Evolutionary conservation across 2,113 vertebrate genomes (phyloP), one percentile per base, ranked within the genome.

Genomic region (Microcebus murinus): DNA sequence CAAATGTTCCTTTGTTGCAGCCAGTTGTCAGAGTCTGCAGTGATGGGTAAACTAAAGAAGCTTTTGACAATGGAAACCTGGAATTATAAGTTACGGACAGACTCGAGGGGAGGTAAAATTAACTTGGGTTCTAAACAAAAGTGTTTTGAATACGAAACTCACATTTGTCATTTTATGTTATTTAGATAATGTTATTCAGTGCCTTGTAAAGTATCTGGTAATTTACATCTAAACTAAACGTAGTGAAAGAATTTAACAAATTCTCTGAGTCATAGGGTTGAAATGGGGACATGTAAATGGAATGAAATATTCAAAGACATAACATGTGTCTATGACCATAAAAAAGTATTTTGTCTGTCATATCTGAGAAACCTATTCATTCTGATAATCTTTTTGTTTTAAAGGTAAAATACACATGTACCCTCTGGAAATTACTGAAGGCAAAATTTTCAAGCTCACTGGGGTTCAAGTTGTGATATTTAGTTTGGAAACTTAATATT

Each of bases 231-330:
- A 13, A 87, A 55, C 50, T 48, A 90, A 81, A 94, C 36, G 11
- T 80, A 61, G 27, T 34, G 36, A 93, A 91, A 61, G 12, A 89
- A 76, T 83, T 79, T 92, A 85, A 94, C 31, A 84, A 87, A 34
- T 77, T 88, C 45, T 92, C 20, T 92, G 80, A 95, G 50, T 90
- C 55, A 77, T 65, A 48, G 27, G 85, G 67, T 61, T 80, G 81
- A 96, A 96, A 68, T 94, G 45, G 23, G 13, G 14, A 83, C 34
- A 31, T 63, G 21, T 20, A 77, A 93, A 81, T 90, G 21, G 74
- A 85, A 95, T 65, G 17, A 95, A 96, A 71, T 65, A 85, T 42
- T 86, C 14, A 76, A 80, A 91, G 18, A 48, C 2, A 76, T 92
- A 50, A 31, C 9, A 39, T 81, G 14, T 77, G 21, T 76, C 36